Evolutionary conservation across 2,888 invertebrate genomes (phyloP), one percentile per base, ranked within the genome.

Genomic region (Thelaira solivaga): DNA sequence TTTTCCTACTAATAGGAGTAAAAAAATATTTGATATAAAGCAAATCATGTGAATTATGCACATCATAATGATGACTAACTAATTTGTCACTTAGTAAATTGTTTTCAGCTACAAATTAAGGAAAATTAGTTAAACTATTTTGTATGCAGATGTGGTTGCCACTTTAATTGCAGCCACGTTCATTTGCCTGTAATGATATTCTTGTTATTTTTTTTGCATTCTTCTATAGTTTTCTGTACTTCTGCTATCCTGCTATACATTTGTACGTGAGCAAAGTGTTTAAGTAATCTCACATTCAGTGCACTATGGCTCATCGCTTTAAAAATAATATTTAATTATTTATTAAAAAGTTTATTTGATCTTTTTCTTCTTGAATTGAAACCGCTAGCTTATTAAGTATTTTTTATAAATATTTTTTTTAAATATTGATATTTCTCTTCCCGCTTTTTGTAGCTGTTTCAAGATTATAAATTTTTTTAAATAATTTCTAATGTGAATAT

Each of bases 81-180:
- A 86, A 86, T 86, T 85, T 86, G 85, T 84, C 85, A 85, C 85
- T 85, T 85, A 57, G 68, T 62, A 79, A 80, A 80, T 83, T 85
- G 84, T 83, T 84, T 57, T 81, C 81, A 82, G 18, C 31, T 22
- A 45, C 41, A 20, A 29, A 49, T 51, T 34, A 26, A 71, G 26
- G n/a, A 45, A 72, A 53, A 43, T 45, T 20, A 72, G 22, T 22
- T 24, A 36, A 81, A 80, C 81, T 82, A 82, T 55, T 86, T 84
- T 81, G 82, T 85, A 86, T 86, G 84, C 86, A 86, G 84, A 84
- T 83, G 82, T 83, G 77, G 80, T 84, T 83, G 84, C 83, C 82
- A 81, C 81, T 81, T 82, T 83, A 81, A 81, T 80, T 81, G 81
- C 76, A 55, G 71, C 75, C 80, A 81, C 72, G 75, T 77, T 75